Base-by-base conservation (phyloP, 2,888 invertebrate species). In the Synanthedon vespiformis region DNA sequence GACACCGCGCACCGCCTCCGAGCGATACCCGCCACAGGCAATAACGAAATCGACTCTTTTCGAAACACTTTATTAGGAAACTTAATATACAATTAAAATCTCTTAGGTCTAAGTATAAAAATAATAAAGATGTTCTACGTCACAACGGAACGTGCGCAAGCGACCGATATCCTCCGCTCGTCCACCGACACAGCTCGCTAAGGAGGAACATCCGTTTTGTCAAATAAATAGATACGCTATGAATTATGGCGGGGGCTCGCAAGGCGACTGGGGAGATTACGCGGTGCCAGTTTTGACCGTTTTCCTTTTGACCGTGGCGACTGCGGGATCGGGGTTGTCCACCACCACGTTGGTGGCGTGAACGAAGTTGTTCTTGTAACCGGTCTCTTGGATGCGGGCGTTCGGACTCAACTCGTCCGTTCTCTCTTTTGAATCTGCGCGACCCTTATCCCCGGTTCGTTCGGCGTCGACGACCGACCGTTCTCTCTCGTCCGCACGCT, bases 1-100 rank as follows among this genome's bases (percentile, higher is more conserved):
- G 61, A 50, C 61, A 61, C 44, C 22, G 48, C 12, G 48, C n/a
- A 5, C 14, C 44, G 44, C 44, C 48, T 16, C 55, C 58, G 61
- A 67, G 66, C 65, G 70, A 64, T 65, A 62, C 68, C 62, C 62
- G 56, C 59, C 65, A 64, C 65, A 62, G 61, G 59, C 63, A 72
- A 68, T 72, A 79, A 80, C 74, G 78, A 82, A 83, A 81, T 70
- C 68, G 61, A 65, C 63, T 63, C 62, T 81, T 84, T 77, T 77
- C 74, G 80, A 83, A 82, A 85, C 67, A 58, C 60, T 85, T 86
- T 85, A 86, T 85, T 85, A 77, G 68, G 85, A 83, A 85, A 86
- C 80, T 76, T 78, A 80, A 68, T 70, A 64, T 68, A 67, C 72
- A 63, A 62, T 68, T 34, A 34, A 10, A 8, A 34, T 69, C 58